Conservation (phyloP, 1,140 invertebrate genomes). For the Leptinotarsa texana region DNA sequence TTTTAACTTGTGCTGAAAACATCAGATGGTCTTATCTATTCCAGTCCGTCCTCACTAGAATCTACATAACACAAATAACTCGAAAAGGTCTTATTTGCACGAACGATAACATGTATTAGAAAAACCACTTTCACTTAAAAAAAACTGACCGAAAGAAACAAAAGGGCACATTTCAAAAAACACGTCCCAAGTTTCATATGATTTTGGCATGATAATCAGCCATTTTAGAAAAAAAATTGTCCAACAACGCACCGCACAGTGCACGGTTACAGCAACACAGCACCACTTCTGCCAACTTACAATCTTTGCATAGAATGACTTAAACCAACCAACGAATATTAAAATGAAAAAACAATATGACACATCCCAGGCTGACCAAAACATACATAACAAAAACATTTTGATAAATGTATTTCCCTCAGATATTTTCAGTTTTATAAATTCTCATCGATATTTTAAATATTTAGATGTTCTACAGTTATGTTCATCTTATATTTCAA, state of each 20-base stretch:
- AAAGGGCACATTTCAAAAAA: slow-evolving; percentile 11
- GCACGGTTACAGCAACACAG: slow-evolving; percentile 6
- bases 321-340: no score
- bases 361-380: no score
- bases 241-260: slow-evolving; percentile 43
- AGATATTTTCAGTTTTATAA: no score
- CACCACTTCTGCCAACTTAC: background rate
- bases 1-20: slow-evolving; percentile 14
- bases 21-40: slow-evolving; percentile 25
- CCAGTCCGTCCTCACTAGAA: slow-evolving; percentile 29
- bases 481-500: no score
- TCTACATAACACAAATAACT: slow-evolving; percentile 36
- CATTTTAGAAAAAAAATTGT: slow-evolving; percentile 45
- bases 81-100: slow-evolving; percentile 25
- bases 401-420: no score
- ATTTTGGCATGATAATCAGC: slow-evolving; percentile 34
- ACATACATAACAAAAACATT: no score
- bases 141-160: background rate
- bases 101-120: slow-evolving; percentile 17
- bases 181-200: slow-evolving; percentile 22
- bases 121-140: background rate
- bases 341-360: no score
- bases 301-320: no score
- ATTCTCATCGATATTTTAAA: no score
- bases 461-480: no score